Base-by-base conservation (phyloP, 2,113 vertebrate species). In the Platanista minor region DNA sequence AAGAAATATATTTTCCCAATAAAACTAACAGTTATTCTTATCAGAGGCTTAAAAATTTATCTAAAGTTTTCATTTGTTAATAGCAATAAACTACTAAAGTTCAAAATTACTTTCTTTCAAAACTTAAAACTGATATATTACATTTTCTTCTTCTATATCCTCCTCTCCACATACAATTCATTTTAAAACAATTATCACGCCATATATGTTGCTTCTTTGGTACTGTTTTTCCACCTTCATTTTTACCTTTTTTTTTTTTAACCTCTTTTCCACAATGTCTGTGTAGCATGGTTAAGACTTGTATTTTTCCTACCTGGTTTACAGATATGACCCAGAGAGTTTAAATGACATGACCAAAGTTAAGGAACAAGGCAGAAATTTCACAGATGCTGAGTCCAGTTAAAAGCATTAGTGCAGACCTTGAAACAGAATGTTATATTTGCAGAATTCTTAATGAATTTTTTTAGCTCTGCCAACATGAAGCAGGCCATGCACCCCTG, bases 391-490 rank as follows among this genome's bases (percentile, higher is more conserved):
- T 33, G 46, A 91, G 12, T 93, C 23, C 72, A 59, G 78, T 93
- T 39, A 57, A 72, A 84, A 89, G 15, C 6, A 10, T 92, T 64
- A 80, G 67, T 1, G 25, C 10, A 43, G 41, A 31, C 3, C 15
- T 91, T 69, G 84, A 93, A 85, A 92, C n/a, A 64, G 36, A 82
- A 92, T 77, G 5, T 59, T 71, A 39, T 15, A 74, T 57, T 72
- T 90, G 52, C 23, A 93, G 77, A 96, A 64, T 88, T 96, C 80
- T 90, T 82, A 92, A 49, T 95, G 88, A 81, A 64, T 82, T 96
- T 95, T 84, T 81, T 69, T 81, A 81, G 52, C 9, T 93, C 18
- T 97, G 77, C 27, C 67, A 93, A 41, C 4, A 17, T 18, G 67
- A 91, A 91, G 57, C 41, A 90, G 27, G 82, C 43, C 29, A 83